Evolutionary conservation across 2,797 vertebrate species (phyloP).

Genomic region (Sylvia borin): DNA sequence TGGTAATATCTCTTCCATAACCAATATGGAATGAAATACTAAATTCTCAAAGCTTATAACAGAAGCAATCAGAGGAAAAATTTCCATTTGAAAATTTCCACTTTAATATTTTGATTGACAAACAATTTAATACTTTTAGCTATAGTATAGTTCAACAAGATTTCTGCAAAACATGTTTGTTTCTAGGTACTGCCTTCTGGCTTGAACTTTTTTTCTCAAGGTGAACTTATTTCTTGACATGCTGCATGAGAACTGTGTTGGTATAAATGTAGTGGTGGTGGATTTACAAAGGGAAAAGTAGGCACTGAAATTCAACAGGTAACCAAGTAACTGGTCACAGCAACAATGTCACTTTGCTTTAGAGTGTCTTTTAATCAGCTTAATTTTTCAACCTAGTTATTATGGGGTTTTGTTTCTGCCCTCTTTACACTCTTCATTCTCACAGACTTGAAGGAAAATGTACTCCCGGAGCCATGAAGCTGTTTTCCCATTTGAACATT

Average conservation of each 20-base stretch:
- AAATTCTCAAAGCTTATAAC: neutral
- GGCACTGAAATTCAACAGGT: neutral
- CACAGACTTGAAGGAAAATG: neutral
- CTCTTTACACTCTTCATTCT: neutral
- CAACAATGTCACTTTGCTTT: neutral
- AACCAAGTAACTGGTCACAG: neutral
- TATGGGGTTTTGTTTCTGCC: neutral
- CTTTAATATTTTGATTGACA: neutral
- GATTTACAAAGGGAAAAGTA: neutral
- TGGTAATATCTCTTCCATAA: neutral
- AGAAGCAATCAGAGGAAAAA: neutral
- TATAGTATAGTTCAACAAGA: neutral
- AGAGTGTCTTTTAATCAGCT: neutral
- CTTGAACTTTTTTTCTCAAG: neutral
- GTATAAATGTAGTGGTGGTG: neutral
- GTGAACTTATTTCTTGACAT: neutral
- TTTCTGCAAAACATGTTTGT: neutral
- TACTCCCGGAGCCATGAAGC: neutral
- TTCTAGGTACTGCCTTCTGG: neutral
- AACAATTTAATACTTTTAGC: neutral
- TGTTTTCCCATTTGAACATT: neutral
- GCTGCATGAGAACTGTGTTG: accelerated
- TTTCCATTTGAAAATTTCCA: neutral
- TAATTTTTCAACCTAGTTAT: neutral
- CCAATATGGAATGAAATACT: neutral